Conservation (phyloP, 2,797 vertebrate genomes). For the Silurus lanzhouensis region DNA sequence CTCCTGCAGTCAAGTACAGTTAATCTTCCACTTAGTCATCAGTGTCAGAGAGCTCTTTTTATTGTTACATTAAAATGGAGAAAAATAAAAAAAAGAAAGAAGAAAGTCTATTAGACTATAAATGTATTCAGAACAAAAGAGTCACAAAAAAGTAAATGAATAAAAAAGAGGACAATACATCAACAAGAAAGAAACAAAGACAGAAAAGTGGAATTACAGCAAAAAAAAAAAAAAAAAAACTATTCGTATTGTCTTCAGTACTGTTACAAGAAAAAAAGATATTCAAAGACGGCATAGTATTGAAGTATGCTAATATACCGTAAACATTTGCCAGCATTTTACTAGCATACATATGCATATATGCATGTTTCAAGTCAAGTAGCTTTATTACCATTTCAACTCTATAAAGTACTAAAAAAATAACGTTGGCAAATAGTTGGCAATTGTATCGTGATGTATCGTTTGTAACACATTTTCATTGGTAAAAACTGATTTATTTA, state of each 20-base stretch:
- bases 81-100: background rate
- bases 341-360: no score
- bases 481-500: no score
- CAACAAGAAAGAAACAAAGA: background rate
- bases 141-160: background rate
- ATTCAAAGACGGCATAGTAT: background rate
- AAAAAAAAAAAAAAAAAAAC: background rate
- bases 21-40: constrained; percentile 28
- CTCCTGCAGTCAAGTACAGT: constrained; percentile 2
- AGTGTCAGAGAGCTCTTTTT: background rate
- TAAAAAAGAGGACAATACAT: background rate
- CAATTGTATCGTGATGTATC: no score
- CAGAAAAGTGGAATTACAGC: background rate
- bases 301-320: no score
- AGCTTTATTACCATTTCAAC: no score
- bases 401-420: no score
- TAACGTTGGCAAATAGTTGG: no score
- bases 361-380: no score
- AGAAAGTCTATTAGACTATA: constrained; percentile 10
- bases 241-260: background rate
- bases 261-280: background rate
- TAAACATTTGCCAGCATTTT: background rate
- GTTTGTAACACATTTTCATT: no score
- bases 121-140: constrained; percentile 1
- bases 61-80: constrained; percentile 15